Evolutionary conservation across 2,113 vertebrate species (phyloP).

Genomic region (Heliornis fulica): DNA sequence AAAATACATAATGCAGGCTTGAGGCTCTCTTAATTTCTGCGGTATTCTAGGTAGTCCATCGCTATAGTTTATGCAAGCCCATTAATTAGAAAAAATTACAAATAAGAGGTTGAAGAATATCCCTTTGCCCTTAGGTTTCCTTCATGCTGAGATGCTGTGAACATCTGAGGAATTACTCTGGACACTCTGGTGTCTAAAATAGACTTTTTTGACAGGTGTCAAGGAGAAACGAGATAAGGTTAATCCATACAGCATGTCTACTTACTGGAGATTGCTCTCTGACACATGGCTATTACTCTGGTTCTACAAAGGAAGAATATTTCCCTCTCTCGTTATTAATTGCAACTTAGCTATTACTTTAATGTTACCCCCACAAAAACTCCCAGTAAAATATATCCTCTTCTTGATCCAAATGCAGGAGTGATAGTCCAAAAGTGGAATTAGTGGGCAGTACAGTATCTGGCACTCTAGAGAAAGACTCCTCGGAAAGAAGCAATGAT

Average conservation of each 20-base stretch:
- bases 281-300: neutral
- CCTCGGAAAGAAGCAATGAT: slow-evolving; percentile 89
- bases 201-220: slow-evolving; percentile 70
- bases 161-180: slow-evolving; percentile 45
- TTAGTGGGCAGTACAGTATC: slow-evolving; percentile 75
- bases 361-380: neutral
- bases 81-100: neutral
- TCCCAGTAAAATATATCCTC: slow-evolving; percentile 26
- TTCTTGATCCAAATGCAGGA: slow-evolving; percentile 83
- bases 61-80: neutral
- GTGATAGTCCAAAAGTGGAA: slow-evolving; percentile 90
- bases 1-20: neutral
- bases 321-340: neutral
- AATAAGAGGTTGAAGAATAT: neutral
- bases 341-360: neutral
- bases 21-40: neutral
- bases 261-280: slow-evolving; percentile 35
- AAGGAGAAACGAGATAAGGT: slow-evolving; percentile 71
- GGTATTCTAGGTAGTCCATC: neutral
- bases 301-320: slow-evolving; percentile 10
- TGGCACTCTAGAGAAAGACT: slow-evolving; percentile 83
- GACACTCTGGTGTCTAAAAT: slow-evolving; percentile 51
- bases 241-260: slow-evolving; percentile 59
- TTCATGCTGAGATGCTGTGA: slow-evolving; percentile 30
- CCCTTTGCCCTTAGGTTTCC: slow-evolving; percentile 17